These are phyloP conservation scores for Pogoniulus pusillus DNA, from an alignment of 2,797 vertebrate species.

Conservation along the genomic window DNA sequence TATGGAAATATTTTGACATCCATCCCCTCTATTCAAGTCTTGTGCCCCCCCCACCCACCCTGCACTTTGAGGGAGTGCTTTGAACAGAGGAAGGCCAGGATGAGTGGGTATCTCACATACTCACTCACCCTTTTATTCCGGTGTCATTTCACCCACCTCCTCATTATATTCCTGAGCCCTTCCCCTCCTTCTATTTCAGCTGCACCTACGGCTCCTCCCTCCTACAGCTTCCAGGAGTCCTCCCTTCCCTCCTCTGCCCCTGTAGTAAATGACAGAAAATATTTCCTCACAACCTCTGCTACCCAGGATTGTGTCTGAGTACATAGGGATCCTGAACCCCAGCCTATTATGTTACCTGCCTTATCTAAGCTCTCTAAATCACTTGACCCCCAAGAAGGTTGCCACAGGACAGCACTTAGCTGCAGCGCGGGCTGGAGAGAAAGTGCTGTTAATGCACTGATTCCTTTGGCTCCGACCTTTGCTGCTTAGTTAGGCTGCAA, in stretches of 20 bases:
- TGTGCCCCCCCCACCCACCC: slow-evolving; percentile 21
- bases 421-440: neutral
- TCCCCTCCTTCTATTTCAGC: slow-evolving; percentile 62
- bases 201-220: slow-evolving; percentile 18
- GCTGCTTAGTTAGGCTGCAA: neutral
- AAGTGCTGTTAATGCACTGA: neutral
- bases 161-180: slow-evolving; percentile 53
- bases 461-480: neutral
- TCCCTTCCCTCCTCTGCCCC: slow-evolving; percentile 7
- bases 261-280: slow-evolving; percentile 11
- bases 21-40: slow-evolving; percentile 29
- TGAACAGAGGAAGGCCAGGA: slow-evolving; percentile 52
- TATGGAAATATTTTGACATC: slow-evolving; percentile 67
- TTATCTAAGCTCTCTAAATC: neutral
- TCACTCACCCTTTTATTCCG: slow-evolving; percentile 59
- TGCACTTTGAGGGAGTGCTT: slow-evolving; percentile 44
- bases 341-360: neutral
- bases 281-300: neutral
- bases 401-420: neutral
- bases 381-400: slow-evolving; percentile 13
- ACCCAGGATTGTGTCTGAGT: neutral
- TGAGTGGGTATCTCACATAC: slow-evolving; percentile 35
- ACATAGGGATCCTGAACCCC: neutral
- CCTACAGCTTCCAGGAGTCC: slow-evolving; percentile 1
- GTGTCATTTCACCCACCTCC: slow-evolving; percentile 65